phyloP scores from a whole-genome alignment of 2,113 vertebrate genomes.

The Gnathonemus longibarbis region DNA sequence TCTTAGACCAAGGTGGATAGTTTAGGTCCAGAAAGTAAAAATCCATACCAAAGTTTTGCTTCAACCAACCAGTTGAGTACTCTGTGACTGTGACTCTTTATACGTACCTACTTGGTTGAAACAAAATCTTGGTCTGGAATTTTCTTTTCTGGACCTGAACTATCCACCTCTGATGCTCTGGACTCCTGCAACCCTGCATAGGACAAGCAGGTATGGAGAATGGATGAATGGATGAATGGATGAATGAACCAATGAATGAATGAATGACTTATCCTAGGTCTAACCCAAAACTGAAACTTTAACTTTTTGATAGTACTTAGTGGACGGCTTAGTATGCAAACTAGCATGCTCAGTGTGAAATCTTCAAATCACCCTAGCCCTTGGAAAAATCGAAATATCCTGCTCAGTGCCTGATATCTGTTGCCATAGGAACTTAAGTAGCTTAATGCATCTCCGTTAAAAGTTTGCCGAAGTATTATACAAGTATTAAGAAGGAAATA shows the following conservation, averaged over 20 bases:
- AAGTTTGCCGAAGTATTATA: not conserved
- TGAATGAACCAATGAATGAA: not conserved
- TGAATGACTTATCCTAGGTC: not conserved
- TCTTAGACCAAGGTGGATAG: not conserved
- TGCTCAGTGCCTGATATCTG: not conserved
- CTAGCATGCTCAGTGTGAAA: not conserved
- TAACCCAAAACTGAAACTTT: not conserved
- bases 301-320: not conserved
- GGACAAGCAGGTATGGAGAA: not conserved
- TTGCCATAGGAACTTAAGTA: not conserved
- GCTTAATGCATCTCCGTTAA: not conserved
- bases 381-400: not conserved
- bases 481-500: conserved; percentile 4
- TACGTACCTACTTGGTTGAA: not conserved
- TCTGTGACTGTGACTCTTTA: not conserved
- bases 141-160: not conserved
- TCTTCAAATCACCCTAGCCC: not conserved
- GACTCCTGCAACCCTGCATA: not conserved
- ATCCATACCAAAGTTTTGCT: not conserved
- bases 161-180: not conserved
- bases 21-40: not conserved
- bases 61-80: not conserved
- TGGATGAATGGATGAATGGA: not conserved
- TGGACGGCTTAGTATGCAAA: not conserved
- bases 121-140: not conserved